Conservation (phyloP, 2,113 vertebrate genomes). For the Trichechus manatus region DNA sequence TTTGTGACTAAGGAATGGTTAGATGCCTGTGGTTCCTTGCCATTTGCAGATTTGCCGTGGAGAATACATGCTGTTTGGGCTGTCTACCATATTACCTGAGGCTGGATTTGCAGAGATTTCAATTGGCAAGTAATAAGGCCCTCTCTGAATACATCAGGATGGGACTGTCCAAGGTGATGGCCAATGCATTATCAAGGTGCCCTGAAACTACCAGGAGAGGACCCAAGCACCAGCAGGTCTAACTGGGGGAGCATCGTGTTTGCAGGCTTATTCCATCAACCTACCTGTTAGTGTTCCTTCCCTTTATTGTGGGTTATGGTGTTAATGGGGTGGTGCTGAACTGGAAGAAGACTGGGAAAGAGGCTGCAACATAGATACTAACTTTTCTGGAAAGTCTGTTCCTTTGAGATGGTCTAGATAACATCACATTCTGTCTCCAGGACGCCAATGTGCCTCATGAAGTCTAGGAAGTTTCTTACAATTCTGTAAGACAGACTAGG, state of each 20-base stretch:
- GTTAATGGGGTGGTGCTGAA: background rate
- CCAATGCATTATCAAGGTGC: background rate
- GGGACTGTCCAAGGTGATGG: background rate
- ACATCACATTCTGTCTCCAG: background rate
- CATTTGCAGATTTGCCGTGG: background rate
- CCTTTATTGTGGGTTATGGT: background rate
- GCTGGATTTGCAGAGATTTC: conserved; percentile 11
- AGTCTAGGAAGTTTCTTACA: conserved; percentile 8
- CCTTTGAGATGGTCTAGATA: conserved; percentile 30
- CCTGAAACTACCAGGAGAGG: background rate
- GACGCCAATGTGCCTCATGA: background rate
- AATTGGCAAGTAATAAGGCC: background rate
- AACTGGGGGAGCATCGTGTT: background rate
- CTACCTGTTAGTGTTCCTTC: background rate
- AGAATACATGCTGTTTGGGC: conserved; percentile 1
- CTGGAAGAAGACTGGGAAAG: background rate
- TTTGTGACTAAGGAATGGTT: background rate
- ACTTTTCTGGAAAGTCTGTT: conserved; percentile 37
- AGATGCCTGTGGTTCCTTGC: background rate
- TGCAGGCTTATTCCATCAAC: background rate
- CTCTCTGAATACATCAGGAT: background rate
- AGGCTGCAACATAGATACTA: background rate
- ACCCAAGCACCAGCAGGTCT: background rate
- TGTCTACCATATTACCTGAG: background rate
- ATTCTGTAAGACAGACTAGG: background rate